A percentile compares a stretch with the other conserved stretches of the same genome.
Evolutionary conservation across 2,888 invertebrate species (phyloP).

Genomic region (Cephalotes varians): DNA sequence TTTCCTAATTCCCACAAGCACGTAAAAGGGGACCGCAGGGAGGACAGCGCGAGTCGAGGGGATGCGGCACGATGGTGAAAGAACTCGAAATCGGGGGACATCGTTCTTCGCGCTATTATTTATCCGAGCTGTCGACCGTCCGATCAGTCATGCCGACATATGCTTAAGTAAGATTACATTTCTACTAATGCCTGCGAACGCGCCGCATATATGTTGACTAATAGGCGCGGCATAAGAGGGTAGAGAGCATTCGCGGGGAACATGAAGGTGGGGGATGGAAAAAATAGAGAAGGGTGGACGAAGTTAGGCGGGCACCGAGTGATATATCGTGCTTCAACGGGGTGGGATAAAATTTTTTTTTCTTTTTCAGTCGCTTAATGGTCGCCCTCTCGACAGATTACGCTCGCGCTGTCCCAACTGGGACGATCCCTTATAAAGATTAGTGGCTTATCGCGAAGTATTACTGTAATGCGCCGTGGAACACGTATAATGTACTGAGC

Average conservation of each 20-base stretch:
- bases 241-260: slow-evolving; percentile 37
- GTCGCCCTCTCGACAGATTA: slow-evolving; percentile 83
- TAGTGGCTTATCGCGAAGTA: slow-evolving; percentile 83
- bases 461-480: slow-evolving; percentile 79
- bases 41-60: slow-evolving; percentile 40
- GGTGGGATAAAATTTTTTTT: slow-evolving; percentile 64
- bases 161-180: slow-evolving; percentile 85
- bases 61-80: slow-evolving; percentile 43
- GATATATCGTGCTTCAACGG: slow-evolving; percentile 78
- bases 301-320: slow-evolving; percentile 71
- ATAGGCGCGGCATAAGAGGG: slow-evolving; percentile 60
- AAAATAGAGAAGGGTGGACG: slow-evolving; percentile 59
- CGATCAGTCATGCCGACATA: slow-evolving; percentile 85
- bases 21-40: slow-evolving; percentile 46
- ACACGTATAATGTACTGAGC: slow-evolving; percentile 73
- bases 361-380: slow-evolving; percentile 79
- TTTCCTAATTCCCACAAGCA: slow-evolving; percentile 77
- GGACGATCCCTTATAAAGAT: slow-evolving; percentile 81
- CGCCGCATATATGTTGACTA: slow-evolving; percentile 61
- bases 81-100: slow-evolving; percentile 60
- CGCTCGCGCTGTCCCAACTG: slow-evolving; percentile 78
- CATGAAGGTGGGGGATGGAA: slow-evolving; percentile 51
- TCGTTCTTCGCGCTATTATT: slow-evolving; percentile 78
- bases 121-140: slow-evolving; percentile 80
- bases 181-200: slow-evolving; percentile 80